Conservation (phyloP, 2,113 vertebrate genomes). For the Vulpes ferrilata region DNA sequence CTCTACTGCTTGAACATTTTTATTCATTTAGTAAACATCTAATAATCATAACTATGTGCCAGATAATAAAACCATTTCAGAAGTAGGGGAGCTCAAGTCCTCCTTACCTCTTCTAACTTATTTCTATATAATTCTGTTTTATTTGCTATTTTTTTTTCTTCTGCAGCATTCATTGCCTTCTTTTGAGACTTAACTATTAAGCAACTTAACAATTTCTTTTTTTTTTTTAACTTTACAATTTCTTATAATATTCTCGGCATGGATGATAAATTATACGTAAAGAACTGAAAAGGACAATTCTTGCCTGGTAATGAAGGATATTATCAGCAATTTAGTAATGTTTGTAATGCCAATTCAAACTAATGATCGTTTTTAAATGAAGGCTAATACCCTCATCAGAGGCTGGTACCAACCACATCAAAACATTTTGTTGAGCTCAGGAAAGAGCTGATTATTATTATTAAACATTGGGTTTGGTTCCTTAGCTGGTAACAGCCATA, state of each 20-base stretch:
- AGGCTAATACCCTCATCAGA: constrained; percentile 32
- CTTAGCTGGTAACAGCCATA: background rate
- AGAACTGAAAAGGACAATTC: constrained; percentile 21
- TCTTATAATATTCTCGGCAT: constrained; percentile 38
- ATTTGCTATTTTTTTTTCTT: constrained; percentile 39
- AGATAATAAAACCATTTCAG: background rate
- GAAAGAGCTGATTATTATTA: constrained; percentile 58
- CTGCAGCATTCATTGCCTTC: background rate
- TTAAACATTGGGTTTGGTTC: constrained; percentile 40
- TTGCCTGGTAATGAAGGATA: constrained; percentile 5
- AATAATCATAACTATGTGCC: background rate
- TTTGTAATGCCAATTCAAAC: constrained; percentile 48
- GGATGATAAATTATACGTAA: constrained; percentile 22
- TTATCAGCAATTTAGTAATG: constrained; percentile 38
- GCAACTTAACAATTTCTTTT: background rate
- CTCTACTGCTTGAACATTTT: background rate
- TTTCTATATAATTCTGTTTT: constrained; percentile 31
- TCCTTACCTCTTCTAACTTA: background rate
- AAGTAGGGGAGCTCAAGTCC: background rate
- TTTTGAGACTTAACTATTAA: constrained; percentile 22
- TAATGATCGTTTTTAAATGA: constrained; percentile 41
- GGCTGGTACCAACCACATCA: constrained; percentile 25
- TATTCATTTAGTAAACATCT: constrained; percentile 23
- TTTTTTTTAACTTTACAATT: background rate
- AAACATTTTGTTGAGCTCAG: constrained; percentile 32